Evolutionary conservation across 92 coral and sea anemone genomes (phyloP).

Genomic region (Blastomussa wellsi): DNA sequence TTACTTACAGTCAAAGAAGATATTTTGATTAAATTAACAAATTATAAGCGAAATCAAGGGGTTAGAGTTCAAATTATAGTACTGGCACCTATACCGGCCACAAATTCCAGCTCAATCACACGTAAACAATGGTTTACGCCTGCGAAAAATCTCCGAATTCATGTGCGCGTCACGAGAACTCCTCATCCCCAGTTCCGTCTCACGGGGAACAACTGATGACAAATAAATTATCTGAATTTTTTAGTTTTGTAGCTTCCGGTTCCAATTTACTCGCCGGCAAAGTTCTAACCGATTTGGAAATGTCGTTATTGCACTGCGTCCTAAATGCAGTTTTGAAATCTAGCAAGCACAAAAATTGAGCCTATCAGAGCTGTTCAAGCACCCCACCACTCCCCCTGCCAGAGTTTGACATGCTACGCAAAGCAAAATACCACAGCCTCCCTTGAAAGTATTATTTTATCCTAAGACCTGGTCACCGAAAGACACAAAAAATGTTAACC

Average conservation of each 20-base stretch:
- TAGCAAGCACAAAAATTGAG: background rate
- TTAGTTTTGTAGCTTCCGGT: background rate
- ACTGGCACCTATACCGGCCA: background rate
- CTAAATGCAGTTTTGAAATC: background rate
- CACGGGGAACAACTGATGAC: background rate
- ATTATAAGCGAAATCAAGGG: background rate
- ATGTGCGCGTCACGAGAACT: background rate
- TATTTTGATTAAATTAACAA: background rate
- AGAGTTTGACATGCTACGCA: background rate
- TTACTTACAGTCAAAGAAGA: background rate
- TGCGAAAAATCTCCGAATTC: background rate
- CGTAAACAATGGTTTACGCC: background rate
- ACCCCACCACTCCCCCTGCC: too few species aligned
- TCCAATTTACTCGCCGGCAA: background rate
- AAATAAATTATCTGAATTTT: conserved; percentile 8
- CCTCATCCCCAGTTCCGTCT: conserved; percentile 24
- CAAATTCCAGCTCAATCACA: background rate
- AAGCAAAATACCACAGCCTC: background rate
- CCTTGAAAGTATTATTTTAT: background rate
- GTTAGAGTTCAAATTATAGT: background rate
- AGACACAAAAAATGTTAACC: conserved; percentile 10
- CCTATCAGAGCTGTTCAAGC: background rate
- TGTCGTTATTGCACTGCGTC: background rate
- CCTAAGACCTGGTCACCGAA: conserved; percentile 4
- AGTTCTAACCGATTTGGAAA: background rate